phyloP scores from a whole-genome alignment of 2,113 vertebrate genomes.

The Helogale parvula region DNA sequence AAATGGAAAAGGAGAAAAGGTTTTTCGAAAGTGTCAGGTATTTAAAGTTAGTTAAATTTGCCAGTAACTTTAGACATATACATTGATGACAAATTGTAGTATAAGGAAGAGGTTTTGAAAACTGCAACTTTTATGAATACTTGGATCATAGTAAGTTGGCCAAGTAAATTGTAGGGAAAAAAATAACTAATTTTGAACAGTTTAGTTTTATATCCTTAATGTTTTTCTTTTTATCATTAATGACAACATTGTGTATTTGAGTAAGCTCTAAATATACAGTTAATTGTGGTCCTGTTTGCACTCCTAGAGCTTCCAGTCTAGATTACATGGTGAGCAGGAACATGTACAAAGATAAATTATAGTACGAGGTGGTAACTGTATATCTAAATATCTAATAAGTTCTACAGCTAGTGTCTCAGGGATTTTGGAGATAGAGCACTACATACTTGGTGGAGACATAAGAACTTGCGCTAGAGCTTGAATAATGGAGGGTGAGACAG shows the following conservation, averaged over 20 bases:
- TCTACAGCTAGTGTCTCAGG: not conserved
- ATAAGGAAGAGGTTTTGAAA: not conserved
- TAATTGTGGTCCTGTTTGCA: not conserved
- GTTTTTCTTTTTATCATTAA: not conserved
- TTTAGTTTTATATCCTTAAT: not conserved
- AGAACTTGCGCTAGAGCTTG: not conserved
- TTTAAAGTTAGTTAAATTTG: slow-evolving; percentile 43
- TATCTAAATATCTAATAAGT: not conserved
- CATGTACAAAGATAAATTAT: not conserved
- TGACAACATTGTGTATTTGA: not conserved
- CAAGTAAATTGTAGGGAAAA: not conserved
- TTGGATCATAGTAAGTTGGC: not conserved
- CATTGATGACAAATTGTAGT: not conserved
- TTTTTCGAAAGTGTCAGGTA: not conserved
- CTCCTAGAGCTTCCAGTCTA: not conserved
- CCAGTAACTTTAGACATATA: not conserved
- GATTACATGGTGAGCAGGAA: not conserved
- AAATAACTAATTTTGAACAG: not conserved
- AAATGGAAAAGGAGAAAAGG: not conserved
- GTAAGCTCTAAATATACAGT: not conserved
- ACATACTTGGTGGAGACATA: not conserved
- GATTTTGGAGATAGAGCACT: not conserved
- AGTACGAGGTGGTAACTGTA: not conserved
- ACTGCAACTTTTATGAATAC: not conserved
- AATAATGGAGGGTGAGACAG: not conserved